phyloP scores from a whole-genome alignment of 2,113 vertebrate species.

The Rhipidura dahli region DNA sequence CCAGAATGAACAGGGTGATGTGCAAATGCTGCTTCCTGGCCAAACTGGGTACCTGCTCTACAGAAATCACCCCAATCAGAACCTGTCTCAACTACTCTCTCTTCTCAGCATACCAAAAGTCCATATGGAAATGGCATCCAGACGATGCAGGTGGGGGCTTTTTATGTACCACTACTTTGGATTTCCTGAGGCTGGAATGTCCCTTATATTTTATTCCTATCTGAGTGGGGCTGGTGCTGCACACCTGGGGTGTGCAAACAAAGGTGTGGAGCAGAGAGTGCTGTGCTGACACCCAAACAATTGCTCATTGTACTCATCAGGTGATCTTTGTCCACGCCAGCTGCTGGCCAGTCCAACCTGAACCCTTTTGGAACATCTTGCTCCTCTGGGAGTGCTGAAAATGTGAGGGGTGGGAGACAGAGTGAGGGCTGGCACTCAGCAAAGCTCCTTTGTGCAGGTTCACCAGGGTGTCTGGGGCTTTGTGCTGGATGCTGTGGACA shows the following conservation, averaged over 20 bases:
- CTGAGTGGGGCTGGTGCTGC: not conserved
- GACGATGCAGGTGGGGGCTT: not conserved
- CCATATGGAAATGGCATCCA: not conserved
- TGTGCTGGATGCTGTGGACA: slow-evolving; percentile 84
- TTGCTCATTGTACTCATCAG: not conserved
- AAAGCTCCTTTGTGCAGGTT: slow-evolving; percentile 73
- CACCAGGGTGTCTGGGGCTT: slow-evolving; percentile 88
- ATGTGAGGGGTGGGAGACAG: not conserved
- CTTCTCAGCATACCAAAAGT: not conserved
- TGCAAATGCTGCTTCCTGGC: not conserved
- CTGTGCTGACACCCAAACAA: not conserved
- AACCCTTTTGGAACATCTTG: not conserved
- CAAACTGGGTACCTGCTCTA: not conserved
- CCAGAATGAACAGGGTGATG: not conserved
- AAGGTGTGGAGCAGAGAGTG: slow-evolving; percentile 13
- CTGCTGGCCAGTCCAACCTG: not conserved
- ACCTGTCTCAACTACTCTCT: not conserved
- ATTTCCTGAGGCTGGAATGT: not conserved
- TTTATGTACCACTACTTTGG: not conserved
- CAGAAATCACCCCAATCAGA: not conserved
- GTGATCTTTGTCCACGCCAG: not conserved
- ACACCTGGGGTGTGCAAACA: slow-evolving; percentile 14
- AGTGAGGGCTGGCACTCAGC: not conserved
- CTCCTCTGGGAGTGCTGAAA: not conserved
- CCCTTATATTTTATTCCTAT: not conserved